Evolutionary conservation across 2,797 vertebrate genomes (phyloP).

Genomic region (Acestrorhynchus altus): DNA sequence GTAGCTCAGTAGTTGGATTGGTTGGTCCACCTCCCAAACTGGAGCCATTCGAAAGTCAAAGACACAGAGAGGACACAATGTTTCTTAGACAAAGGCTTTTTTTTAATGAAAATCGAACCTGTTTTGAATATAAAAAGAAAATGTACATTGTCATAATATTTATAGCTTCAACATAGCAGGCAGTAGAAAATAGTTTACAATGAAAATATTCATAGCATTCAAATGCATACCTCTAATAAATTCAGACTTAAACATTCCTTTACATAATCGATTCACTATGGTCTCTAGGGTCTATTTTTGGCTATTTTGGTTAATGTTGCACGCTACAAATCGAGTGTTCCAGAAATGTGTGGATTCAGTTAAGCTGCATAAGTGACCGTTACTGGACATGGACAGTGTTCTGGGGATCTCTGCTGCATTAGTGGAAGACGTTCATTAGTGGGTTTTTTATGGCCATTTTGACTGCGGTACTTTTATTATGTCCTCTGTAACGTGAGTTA

Average conservation of each 20-base stretch:
- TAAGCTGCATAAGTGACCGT: conserved; percentile 12
- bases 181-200: conserved; percentile 76
- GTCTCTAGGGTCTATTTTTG: conserved; percentile 57
- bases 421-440: conserved; percentile 69
- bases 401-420: conserved; percentile 21
- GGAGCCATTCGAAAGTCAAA: too few species aligned
- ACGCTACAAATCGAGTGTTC: conserved; percentile 35
- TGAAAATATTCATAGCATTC: conserved; percentile 76
- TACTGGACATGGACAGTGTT: conserved; percentile 9
- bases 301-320: conserved; percentile 53
- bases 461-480: conserved; percentile 3
- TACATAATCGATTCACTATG: conserved; percentile 56
- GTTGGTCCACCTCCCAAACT: too few species aligned
- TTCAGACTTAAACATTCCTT: conserved; percentile 66
- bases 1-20: too few species aligned
- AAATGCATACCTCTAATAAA: conserved; percentile 71
- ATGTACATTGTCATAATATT: conserved; percentile 68
- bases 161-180: conserved; percentile 76
- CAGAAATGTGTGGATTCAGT: conserved; percentile 1
- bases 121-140: conserved; percentile 47
- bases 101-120: conserved; percentile 53
- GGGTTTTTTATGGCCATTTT: conserved; percentile 30
- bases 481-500: conserved; percentile 15
- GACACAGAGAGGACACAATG: neutral
- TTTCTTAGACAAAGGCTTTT: conserved; percentile 53